Percentiles rank a stretch among this genome's conserved stretches.
Conservation (phyloP, 2,113 vertebrate species). For the Austrofundulus limnaeus region DNA sequence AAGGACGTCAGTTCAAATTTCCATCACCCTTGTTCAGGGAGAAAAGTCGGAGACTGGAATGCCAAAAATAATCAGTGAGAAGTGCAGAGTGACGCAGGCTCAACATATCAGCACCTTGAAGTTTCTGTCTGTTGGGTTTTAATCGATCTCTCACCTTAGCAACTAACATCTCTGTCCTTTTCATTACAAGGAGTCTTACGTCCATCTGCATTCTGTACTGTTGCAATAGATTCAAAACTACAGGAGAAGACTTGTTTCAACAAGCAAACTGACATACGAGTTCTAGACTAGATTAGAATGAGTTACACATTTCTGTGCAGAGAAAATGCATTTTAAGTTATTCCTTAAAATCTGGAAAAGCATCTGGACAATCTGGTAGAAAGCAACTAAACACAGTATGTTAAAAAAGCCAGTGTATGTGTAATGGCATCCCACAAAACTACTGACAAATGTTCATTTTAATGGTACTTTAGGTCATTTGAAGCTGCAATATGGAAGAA, state of each 20-base stretch:
- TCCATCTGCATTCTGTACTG: background rate
- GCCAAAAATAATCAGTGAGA: slow-evolving; percentile 3
- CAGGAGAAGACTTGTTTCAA: background rate
- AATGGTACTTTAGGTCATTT: no score
- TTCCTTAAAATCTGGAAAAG: background rate
- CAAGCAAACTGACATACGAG: background rate
- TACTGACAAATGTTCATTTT: background rate
- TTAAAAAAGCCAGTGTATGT: background rate
- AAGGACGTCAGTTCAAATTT: background rate
- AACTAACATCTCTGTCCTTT: background rate
- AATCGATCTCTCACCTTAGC: slow-evolving; percentile 4
- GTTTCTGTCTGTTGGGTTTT: background rate
- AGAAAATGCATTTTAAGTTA: background rate
- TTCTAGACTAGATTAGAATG: background rate
- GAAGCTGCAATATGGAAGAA: background rate
- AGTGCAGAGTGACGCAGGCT: background rate
- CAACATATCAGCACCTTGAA: slow-evolving; percentile 4
- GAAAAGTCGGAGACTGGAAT: background rate
- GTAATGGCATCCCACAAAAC: background rate
- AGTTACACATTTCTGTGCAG: background rate
- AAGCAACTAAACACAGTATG: background rate
- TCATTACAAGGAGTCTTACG: background rate
- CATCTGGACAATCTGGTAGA: background rate
- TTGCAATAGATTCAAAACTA: background rate
- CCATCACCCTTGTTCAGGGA: background rate